Percentiles rank a stretch among this genome's conserved stretches.
These are phyloP conservation scores for Solea solea DNA, from an alignment of 2,113 vertebrate genomes.

Conservation along the genomic window DNA sequence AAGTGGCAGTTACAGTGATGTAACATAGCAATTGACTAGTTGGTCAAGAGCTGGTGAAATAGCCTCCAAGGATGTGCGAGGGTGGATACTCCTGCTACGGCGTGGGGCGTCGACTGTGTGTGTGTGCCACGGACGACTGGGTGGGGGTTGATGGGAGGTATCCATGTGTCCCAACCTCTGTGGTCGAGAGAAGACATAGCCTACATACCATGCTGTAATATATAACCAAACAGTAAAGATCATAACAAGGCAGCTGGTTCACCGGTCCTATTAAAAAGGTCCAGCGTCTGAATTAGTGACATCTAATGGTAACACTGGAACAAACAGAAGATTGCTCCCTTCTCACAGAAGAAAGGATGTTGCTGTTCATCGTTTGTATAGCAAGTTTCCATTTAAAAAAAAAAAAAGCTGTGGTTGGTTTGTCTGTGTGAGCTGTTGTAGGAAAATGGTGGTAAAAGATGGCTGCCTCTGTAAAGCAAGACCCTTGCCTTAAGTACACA, in stretches of 20 bases:
- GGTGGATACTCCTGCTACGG: constrained; percentile 26
- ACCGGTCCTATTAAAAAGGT: no score
- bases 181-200: constrained; percentile 19
- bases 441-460: no score
- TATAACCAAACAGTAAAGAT: constrained; percentile 18
- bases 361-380: no score
- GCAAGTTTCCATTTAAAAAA: no score
- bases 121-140: constrained; percentile 23
- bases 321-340: no score
- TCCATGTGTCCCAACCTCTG: constrained; percentile 49
- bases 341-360: no score
- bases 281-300: no score
- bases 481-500: no score
- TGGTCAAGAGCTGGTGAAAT: constrained; percentile 71
- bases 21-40: constrained; percentile 45
- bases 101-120: background rate
- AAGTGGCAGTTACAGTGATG: constrained; percentile 64
- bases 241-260: background rate
- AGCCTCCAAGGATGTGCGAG: constrained; percentile 23
- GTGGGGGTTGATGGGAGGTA: constrained; percentile 18
- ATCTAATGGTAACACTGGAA: no score
- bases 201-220: constrained; percentile 46
- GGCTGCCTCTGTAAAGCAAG: no score
- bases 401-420: no score
- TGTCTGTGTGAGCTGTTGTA: no score